phyloP scores from a whole-genome alignment of 2,113 vertebrate genomes.

The Rana temporaria region DNA sequence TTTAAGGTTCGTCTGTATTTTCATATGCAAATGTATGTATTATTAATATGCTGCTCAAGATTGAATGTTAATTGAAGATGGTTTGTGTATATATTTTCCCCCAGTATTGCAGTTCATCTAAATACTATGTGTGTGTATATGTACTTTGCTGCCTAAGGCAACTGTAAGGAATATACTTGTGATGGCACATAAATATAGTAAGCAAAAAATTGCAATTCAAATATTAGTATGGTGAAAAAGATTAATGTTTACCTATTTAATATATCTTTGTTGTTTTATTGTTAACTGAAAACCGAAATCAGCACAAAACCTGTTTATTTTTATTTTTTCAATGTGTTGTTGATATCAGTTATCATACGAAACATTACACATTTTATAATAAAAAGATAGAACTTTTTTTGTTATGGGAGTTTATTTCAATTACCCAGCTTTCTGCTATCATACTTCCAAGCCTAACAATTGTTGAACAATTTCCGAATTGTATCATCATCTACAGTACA shows the following conservation, averaged over 20 bases:
- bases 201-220: neutral
- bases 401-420: neutral
- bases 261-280: conserved; percentile 48
- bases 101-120: conserved; percentile 60
- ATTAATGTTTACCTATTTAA: neutral
- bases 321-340: conserved; percentile 48
- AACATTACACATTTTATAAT: conserved; percentile 52
- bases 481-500: too few species aligned
- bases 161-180: conserved; percentile 59
- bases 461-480: too few species aligned
- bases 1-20: conserved; percentile 74
- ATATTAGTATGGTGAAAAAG: neutral
- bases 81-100: conserved; percentile 60
- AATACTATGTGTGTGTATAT: conserved; percentile 67
- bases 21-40: conserved; percentile 73
- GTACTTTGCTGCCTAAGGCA: conserved; percentile 63
- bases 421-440: neutral
- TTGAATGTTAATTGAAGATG: conserved; percentile 68
- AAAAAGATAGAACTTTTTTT: conserved; percentile 30
- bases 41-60: conserved; percentile 74
- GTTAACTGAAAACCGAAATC: neutral
- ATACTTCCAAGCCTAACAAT: too few species aligned
- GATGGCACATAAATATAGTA: conserved; percentile 3
- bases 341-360: conserved; percentile 36
- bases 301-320: neutral